A percentile compares a stretch with the other conserved stretches of the same genome.
These are phyloP conservation scores for Rhineura floridana DNA, from an alignment of 2,113 vertebrate species.

Conservation along the genomic window DNA sequence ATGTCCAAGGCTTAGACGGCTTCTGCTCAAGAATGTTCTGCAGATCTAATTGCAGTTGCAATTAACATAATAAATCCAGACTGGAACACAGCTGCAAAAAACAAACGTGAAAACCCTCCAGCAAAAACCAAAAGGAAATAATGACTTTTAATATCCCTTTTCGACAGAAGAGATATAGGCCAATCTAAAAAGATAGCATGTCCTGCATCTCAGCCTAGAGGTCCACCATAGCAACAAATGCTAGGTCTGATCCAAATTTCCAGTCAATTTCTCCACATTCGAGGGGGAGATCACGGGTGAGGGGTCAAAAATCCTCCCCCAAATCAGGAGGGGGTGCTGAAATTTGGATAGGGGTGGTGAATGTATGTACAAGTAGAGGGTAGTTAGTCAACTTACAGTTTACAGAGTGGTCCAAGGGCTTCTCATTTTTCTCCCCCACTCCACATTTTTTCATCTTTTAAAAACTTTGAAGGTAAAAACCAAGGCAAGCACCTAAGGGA, in stretches of 20 bases:
- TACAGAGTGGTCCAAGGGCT: too few species aligned
- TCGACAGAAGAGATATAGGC: neutral
- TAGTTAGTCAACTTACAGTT: too few species aligned
- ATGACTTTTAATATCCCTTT: neutral
- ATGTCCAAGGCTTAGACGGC: neutral
- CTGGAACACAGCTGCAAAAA: neutral
- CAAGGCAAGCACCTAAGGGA: too few species aligned
- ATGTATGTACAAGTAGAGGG: too few species aligned
- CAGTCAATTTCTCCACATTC: neutral
- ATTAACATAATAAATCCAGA: neutral
- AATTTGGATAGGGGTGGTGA: neutral
- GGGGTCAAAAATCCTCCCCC: neutral
- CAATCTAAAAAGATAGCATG: neutral
- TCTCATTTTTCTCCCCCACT: too few species aligned
- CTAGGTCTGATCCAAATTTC: neutral
- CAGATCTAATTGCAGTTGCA: conserved; percentile 8
- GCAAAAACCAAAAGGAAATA: neutral
- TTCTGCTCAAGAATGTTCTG: neutral
- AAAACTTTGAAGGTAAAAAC: too few species aligned
- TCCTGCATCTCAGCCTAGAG: neutral
- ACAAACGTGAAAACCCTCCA: neutral
- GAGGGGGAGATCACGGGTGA: neutral
- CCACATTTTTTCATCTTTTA: too few species aligned
- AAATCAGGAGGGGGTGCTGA: neutral
- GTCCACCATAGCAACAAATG: neutral